Base-by-base conservation (phyloP, 2,113 vertebrate genomes). In the Gobius niger region DNA sequence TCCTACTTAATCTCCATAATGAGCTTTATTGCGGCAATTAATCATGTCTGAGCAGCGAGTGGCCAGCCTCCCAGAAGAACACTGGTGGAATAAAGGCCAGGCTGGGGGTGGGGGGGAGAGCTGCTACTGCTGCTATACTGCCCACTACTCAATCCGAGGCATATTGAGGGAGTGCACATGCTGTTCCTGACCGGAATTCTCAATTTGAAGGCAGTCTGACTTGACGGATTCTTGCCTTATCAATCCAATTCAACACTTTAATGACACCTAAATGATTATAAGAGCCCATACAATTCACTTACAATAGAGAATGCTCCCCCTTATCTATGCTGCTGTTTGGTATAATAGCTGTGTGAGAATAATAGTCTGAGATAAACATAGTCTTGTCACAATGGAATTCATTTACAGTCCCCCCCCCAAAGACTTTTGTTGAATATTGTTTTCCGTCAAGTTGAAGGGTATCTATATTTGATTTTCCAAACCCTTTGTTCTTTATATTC, bases 1-100 rank as follows among this genome's bases (percentile, higher is more conserved):
- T 91, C 89, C 87, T 85, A 78, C 90, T 92, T 92, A 90, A 93
- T 93, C 92, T 91, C 85, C 89, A 91, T 93, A 91, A 93, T 91
- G 91, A 93, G 90, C 89, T 88, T 91, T 88, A 90, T 91, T 91
- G 84, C 87, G 68, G 82, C 85, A 90, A 93, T 93, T 90, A 91
- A 93, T 93, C 92, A 91, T 84, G 85, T 86, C 70, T 82, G 77
- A 75, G 68, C 85, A 84, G 87, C 85, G 77, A 79, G 85, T 87
- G 75, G 84, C 63, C 78, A 79, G 80, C 78, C 81, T 88, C 88
- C 83, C 86, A 53, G 67, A 84, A 84, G 86, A 88, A 77, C 69
- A 79, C 82, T 70, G 62, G 79, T 76, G 81, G 84, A 79, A 88
- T 79, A 83, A 88, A 82, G 81, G 82, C 81, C 56, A 53, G 76